phyloP scores from a whole-genome alignment of 2,888 invertebrate species.

The Ornithoptera priamus region DNA sequence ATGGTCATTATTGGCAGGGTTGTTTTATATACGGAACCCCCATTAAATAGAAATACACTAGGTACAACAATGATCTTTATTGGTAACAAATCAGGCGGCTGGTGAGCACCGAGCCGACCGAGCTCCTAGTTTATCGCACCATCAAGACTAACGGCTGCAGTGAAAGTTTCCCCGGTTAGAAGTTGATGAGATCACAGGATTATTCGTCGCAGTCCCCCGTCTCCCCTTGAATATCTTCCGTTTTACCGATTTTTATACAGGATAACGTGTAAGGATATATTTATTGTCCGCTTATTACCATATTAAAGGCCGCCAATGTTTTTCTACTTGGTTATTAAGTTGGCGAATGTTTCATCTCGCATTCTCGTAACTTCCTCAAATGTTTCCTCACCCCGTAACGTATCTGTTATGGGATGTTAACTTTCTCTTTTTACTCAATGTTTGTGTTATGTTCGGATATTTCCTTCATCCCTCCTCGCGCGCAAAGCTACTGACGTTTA shows the following conservation, averaged over 20 bases:
- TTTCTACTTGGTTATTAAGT: conserved; percentile 49
- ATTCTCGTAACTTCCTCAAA: conserved; percentile 59
- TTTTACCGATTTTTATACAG: conserved; percentile 1
- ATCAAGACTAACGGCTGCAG: too few species aligned
- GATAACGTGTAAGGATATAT: conserved; percentile 17
- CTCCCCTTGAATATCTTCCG: not conserved
- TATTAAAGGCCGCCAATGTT: conserved; percentile 32
- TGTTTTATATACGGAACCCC: too few species aligned
- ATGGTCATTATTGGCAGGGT: too few species aligned
- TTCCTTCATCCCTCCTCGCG: not conserved
- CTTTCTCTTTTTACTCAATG: conserved; percentile 38
- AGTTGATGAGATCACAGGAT: too few species aligned
- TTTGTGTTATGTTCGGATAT: conserved; percentile 18
- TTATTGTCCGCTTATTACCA: conserved; percentile 17
- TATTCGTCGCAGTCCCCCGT: not conserved
- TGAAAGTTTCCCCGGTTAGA: too few species aligned
- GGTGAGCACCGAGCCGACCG: too few species aligned
- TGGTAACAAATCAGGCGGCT: too few species aligned
- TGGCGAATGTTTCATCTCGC: conserved; percentile 47
- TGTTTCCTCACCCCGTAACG: conserved; percentile 49
- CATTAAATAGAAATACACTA: too few species aligned
- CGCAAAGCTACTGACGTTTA: too few species aligned
- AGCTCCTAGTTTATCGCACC: too few species aligned
- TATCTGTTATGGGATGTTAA: conserved; percentile 42
- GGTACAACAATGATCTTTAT: too few species aligned